Conservation (phyloP, 2,113 vertebrate genomes). For the Heloderma charlesbogerti region DNA sequence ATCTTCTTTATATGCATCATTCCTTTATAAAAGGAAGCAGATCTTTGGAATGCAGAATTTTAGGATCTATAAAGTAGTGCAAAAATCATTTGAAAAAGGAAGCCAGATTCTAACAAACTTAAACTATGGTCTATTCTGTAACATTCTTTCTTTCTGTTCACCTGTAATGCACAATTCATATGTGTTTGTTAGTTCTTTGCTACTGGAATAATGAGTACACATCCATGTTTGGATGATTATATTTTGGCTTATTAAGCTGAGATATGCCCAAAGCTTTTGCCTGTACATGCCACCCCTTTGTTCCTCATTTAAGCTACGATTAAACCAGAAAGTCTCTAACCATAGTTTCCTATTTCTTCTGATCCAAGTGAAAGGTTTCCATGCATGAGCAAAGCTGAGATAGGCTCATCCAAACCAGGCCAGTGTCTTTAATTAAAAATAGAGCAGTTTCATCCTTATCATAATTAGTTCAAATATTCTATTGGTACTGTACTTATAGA, state of each 20-base stretch:
- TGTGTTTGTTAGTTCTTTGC: not conserved
- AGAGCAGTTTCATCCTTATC: not conserved
- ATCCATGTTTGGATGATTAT: not conserved
- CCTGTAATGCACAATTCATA: not conserved
- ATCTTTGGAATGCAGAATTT: not conserved
- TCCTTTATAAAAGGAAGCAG: slow-evolving; percentile 10
- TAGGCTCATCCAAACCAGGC: not conserved
- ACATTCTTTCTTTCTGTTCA: not conserved
- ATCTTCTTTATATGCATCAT: not conserved
- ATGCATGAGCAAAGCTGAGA: not conserved
- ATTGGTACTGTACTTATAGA: not conserved
- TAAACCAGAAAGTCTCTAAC: not conserved
- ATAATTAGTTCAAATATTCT: not conserved
- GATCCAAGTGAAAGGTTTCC: not conserved
- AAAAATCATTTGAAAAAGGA: not conserved
- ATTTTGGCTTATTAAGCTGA: not conserved
- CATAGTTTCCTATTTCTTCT: not conserved
- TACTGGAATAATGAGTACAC: not conserved
- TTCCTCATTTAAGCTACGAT: not conserved
- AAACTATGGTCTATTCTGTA: not conserved
- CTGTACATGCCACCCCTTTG: not conserved
- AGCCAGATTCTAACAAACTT: not conserved
- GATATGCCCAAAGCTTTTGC: not conserved
- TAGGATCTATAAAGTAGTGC: not conserved
- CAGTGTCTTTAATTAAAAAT: too few species aligned